Percentiles rank a stretch among this genome's conserved stretches.
These are phyloP conservation scores for Tipula lateralis DNA, from an alignment of 2,888 invertebrate genomes.

Conservation along the genomic window DNA sequence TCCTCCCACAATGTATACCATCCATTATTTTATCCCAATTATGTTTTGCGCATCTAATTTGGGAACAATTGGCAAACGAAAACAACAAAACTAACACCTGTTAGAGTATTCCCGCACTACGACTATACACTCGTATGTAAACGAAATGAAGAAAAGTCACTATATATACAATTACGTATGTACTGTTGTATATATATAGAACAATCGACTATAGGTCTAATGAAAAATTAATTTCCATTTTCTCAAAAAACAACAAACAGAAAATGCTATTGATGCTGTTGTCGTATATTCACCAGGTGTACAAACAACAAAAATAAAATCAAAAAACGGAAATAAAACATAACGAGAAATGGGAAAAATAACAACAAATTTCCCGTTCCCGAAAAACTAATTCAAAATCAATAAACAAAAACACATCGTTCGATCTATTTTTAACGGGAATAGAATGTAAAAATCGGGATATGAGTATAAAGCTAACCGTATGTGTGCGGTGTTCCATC, in stretches of 20 bases:
- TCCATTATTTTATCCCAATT: neutral
- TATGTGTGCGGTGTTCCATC: neutral
- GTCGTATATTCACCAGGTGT: neutral
- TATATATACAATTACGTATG: too few species aligned
- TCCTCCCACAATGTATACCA: neutral
- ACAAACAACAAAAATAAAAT: neutral
- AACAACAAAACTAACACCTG: neutral
- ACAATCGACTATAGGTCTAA: neutral
- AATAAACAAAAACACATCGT: neutral
- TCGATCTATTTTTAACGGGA: neutral
- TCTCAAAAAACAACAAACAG: neutral
- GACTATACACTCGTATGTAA: neutral
- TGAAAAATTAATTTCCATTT: neutral
- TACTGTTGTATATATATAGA: too few species aligned
- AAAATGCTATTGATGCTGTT: neutral
- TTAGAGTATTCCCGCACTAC: neutral
- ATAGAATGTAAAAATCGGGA: neutral
- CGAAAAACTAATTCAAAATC: slow-evolving; percentile 1
- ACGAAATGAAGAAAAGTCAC: neutral
- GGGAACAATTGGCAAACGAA: neutral
- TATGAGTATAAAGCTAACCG: neutral
- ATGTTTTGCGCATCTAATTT: slow-evolving; percentile 11
- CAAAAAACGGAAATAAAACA: neutral
- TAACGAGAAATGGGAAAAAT: neutral
- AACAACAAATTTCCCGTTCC: neutral